These are phyloP conservation scores for Drusus annulatus DNA, from an alignment of 1,140 invertebrate genomes.

Conservation along the genomic window DNA sequence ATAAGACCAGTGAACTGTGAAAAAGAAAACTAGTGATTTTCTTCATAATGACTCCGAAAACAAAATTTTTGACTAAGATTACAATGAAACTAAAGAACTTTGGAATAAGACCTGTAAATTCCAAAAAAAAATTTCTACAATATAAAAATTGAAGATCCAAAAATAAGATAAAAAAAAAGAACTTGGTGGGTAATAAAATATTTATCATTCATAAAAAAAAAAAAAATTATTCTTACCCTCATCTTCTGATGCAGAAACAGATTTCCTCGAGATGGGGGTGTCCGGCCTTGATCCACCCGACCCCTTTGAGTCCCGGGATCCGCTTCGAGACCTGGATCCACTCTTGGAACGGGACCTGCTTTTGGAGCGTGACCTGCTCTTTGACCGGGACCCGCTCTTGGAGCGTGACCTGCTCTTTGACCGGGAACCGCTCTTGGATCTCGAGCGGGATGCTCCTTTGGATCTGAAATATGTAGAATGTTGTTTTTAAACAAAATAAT, in stretches of 20 bases:
- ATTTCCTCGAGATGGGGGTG: slow-evolving; percentile 71
- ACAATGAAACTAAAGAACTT: too few relatives aligned
- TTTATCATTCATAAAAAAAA: too few relatives aligned
- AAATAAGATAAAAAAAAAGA: too few relatives aligned
- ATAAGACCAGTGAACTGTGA: too few relatives aligned
- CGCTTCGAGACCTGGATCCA: slow-evolving; percentile 60
- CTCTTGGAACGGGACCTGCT: slow-evolving; percentile 60
- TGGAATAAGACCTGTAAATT: too few relatives aligned
- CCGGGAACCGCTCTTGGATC: slow-evolving; percentile 40
- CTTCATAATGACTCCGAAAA: too few relatives aligned
- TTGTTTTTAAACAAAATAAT: too few relatives aligned
- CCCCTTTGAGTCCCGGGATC: slow-evolving; percentile 58
- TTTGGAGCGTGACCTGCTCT: slow-evolving; percentile 60
- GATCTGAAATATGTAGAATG: slow-evolving; percentile 59
- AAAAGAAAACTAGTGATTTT: too few relatives aligned
- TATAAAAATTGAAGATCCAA: too few relatives aligned
- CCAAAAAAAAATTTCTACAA: too few relatives aligned
- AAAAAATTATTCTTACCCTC: slow-evolving; percentile 58
- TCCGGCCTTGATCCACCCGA: slow-evolving; percentile 66
- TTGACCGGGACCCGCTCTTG: slow-evolving; percentile 31
- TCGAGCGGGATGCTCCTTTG: slow-evolving; percentile 67
- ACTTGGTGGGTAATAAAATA: too few relatives aligned
- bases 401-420: slow-evolving; percentile 34
- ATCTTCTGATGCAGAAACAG: slow-evolving; percentile 71
- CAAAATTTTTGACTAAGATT: too few relatives aligned